Evolutionary conservation across 1,140 invertebrate genomes (phyloP).

Genomic region (Magallana angulata): DNA sequence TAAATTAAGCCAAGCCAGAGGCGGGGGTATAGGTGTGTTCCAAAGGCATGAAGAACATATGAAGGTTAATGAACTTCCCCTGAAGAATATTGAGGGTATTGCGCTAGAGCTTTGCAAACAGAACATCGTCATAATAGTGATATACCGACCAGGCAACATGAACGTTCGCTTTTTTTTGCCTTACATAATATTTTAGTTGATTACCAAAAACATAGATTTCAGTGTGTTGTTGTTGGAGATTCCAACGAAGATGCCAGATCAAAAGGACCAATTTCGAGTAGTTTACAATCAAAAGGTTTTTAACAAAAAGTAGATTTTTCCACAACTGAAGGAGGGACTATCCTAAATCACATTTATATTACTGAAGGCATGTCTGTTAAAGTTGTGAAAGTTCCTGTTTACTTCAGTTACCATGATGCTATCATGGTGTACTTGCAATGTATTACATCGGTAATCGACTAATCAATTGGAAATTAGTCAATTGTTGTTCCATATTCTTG

Average conservation of each 20-base stretch:
- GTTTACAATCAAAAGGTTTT: background rate
- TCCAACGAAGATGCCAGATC: slow-evolving; percentile 6
- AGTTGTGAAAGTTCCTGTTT: background rate
- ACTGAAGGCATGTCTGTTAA: background rate
- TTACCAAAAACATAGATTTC: no score
- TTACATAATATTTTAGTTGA: background rate
- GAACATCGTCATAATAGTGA: background rate
- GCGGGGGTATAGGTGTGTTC: background rate
- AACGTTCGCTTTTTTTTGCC: background rate
- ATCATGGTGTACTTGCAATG: background rate
- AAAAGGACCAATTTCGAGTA: background rate
- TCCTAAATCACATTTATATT: slow-evolving; percentile 27
- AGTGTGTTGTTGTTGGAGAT: background rate
- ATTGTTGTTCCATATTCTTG: no score
- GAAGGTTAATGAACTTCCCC: background rate
- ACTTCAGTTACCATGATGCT: slow-evolving; percentile 44
- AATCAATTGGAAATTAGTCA: no score
- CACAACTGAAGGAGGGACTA: slow-evolving; percentile 41
- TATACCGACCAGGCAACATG: background rate
- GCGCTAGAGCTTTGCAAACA: background rate
- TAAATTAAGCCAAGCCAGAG: background rate
- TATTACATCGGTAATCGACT: no score
- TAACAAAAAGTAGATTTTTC: slow-evolving; percentile 1
- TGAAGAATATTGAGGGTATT: no score
- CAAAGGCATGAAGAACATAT: background rate